Evolutionary conservation across 2,113 vertebrate species (phyloP).

Genomic region (Alosa alosa): DNA sequence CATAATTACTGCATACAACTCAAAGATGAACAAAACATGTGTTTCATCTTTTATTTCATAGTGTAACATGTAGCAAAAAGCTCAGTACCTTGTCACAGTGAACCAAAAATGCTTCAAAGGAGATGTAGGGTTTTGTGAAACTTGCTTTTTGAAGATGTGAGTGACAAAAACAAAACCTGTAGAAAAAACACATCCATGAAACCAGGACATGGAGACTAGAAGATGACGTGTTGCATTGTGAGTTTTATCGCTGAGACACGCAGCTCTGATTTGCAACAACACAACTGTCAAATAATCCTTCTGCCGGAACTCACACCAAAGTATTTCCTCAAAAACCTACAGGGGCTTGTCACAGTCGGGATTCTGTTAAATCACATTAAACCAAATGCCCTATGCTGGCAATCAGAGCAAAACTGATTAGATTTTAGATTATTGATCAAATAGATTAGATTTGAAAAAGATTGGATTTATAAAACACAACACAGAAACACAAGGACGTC

Average conservation of each 20-base stretch:
- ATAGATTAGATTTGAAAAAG: background rate
- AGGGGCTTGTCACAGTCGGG: background rate
- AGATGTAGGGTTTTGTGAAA: background rate
- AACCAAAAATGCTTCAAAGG: background rate
- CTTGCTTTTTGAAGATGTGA: background rate
- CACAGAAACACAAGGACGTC: background rate
- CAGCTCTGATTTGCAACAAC: background rate
- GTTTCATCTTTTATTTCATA: background rate
- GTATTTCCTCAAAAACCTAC: background rate
- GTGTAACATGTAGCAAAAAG: background rate
- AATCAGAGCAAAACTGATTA: background rate
- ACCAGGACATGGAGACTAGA: no score
- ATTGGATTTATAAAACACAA: background rate
- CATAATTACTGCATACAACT: constrained; percentile 35
- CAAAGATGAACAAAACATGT: constrained; percentile 8
- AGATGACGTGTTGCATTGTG: no score
- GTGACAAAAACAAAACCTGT: background rate
- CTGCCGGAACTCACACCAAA: background rate
- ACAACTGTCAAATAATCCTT: background rate
- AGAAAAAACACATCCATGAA: no score
- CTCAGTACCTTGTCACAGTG: background rate
- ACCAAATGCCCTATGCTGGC: background rate
- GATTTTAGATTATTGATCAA: background rate
- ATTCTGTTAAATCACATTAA: background rate
- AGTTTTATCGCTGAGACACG: no score